These are phyloP conservation scores for Unio delphinus DNA, from an alignment of 2,888 invertebrate species.

Conservation along the genomic window DNA sequence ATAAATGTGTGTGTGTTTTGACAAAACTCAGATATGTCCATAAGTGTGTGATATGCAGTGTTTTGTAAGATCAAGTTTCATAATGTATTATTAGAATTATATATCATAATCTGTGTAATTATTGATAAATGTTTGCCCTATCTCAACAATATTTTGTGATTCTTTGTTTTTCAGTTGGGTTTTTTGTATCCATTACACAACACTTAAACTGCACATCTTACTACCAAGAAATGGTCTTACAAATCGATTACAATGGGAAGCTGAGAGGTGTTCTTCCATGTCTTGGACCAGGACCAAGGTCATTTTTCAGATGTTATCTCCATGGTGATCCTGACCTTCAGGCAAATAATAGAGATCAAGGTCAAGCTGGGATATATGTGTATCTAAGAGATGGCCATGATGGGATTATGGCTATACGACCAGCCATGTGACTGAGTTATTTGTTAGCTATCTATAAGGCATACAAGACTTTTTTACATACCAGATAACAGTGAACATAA, in stretches of 20 bases:
- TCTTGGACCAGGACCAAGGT: conserved; percentile 44
- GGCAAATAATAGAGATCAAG: conserved; percentile 3
- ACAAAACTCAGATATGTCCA: no score
- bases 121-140: neutral
- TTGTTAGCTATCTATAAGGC: no score
- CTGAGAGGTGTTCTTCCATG: conserved; percentile 42
- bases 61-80: no score
- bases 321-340: conserved; percentile 16
- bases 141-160: neutral
- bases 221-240: conserved; percentile 44
- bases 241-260: conserved; percentile 26
- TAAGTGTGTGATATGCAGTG: no score
- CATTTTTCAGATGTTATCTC: conserved; percentile 40
- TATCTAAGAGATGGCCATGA: conserved; percentile 50
- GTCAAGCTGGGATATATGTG: conserved; percentile 33
- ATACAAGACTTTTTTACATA: no score
- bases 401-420: conserved; percentile 29
- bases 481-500: no score
- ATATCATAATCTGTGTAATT: no score
- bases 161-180: conserved; percentile 24
- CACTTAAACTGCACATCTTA: conserved; percentile 2
- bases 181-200: conserved; percentile 21
- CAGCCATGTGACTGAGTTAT: no score
- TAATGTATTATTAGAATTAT: no score
- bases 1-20: no score